Evolutionary conservation across 2,113 vertebrate genomes (phyloP).

Genomic region (Heterotilapia buettikoferi): DNA sequence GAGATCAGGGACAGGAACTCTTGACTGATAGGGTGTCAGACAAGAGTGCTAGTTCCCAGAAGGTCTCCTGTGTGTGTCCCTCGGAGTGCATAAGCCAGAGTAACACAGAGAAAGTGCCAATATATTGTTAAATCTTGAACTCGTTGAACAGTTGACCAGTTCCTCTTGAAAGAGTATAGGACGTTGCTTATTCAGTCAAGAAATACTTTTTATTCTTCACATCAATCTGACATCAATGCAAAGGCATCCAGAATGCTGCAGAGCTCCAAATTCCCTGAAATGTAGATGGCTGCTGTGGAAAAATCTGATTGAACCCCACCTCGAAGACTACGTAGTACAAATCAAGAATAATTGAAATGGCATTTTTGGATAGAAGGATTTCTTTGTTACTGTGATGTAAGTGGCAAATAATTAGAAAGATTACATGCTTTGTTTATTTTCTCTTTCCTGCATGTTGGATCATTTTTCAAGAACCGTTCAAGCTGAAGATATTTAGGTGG

Average conservation of each 20-base stretch:
- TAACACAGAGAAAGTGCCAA: neutral
- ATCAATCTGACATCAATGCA: neutral
- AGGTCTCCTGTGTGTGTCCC: neutral
- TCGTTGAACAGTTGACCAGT: rapidly evolving
- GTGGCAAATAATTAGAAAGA: neutral
- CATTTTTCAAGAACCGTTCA: neutral
- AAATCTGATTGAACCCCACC: neutral
- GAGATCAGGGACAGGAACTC: neutral
- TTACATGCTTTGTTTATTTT: neutral
- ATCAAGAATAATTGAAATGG: neutral
- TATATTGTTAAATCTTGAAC: neutral
- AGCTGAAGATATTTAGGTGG: neutral
- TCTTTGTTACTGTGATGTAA: neutral
- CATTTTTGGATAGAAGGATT: neutral
- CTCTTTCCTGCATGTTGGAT: neutral
- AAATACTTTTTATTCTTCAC: neutral
- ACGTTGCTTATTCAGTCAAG: neutral
- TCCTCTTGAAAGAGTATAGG: neutral
- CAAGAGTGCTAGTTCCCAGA: neutral
- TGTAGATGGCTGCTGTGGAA: neutral
- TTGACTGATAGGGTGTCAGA: neutral
- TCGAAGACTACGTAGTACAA: neutral
- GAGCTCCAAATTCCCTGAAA: neutral
- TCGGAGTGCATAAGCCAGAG: neutral
- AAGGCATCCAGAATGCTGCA: neutral